Evolutionary conservation across 2,888 invertebrate genomes (phyloP), one percentile per base, ranked within the genome.

Genomic region (Resseliella maxima): DNA sequence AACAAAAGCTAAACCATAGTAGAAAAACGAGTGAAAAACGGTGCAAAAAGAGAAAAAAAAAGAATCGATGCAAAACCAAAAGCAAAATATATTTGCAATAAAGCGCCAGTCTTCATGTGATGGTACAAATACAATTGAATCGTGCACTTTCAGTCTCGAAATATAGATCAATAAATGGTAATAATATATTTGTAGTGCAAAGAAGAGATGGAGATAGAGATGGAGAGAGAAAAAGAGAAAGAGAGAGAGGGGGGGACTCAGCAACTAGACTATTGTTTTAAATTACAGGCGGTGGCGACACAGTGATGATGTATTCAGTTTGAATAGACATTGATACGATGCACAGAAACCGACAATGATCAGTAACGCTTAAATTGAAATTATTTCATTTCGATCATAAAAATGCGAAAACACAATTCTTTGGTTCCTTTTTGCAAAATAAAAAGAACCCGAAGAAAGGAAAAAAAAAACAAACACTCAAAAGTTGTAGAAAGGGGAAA

Each of bases 111-210:
- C 6, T 35, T 5, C 2, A 18, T 50, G n/a, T 41, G 6, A 41
- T 8, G 18, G 18, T 50, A 18, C 59, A 24, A 59, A 72, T n/a
- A 72, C 72, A 72, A 72, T 72, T 72, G 72, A 27, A 72, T 72
- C 72, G 72, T 72, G 72, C 72, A 15, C 72, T 72, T 72, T 72
- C 72, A 27, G 72, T 72, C 72, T 72, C 72, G 72, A 72, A 59
- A 72, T 72, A 72, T 72, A 72, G 72, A 72, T 72, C 72, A 72
- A 72, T 72, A 72, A 72, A 72, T 72, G 72, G 72, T 72, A 72
- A 72, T 72, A 72, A 72, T 72, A 72, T 72, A 72, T 72, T 72
- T 72, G 72, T 72, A 59, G 59, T 59, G 10, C 27, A 24, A 59
- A 24, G 24, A 24, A 6, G 24, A 24, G 15, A 27, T 2, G 12